phyloP scores from a whole-genome alignment of 2,797 vertebrate genomes.

The Steatocranus sp. region DNA sequence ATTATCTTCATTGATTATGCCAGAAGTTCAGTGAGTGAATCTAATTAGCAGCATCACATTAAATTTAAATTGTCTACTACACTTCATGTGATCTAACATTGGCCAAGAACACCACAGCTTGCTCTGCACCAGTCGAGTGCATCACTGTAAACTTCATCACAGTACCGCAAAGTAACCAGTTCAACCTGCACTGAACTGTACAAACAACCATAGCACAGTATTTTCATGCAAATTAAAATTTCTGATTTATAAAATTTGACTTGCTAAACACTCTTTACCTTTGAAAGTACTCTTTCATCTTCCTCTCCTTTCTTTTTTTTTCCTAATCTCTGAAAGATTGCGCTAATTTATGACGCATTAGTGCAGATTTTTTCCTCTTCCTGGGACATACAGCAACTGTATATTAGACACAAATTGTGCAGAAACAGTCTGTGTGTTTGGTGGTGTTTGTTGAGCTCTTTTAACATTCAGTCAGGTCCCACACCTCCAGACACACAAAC shows the following conservation, averaged over 20 bases:
- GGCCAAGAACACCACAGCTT: not conserved
- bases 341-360: not conserved
- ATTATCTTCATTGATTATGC: not conserved
- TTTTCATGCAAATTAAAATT: not conserved
- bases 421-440: not conserved
- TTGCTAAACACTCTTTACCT: not conserved
- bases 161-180: not conserved
- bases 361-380: not conserved
- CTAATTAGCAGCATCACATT: not conserved
- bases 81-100: not conserved
- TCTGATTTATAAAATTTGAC: not conserved
- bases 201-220: not conserved
- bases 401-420: not conserved
- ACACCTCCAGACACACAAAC: not conserved
- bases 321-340: not conserved
- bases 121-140: not conserved
- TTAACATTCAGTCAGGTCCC: not conserved
- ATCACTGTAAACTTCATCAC: not conserved
- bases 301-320: accelerated
- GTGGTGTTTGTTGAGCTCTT: not conserved
- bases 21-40: not conserved
- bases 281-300: not conserved
- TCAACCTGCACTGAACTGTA: not conserved
- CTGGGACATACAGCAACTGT: not conserved
- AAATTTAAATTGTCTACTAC: not conserved